Evolutionary conservation across 2,888 invertebrate genomes (phyloP).

Genomic region (Smittia sp.): DNA sequence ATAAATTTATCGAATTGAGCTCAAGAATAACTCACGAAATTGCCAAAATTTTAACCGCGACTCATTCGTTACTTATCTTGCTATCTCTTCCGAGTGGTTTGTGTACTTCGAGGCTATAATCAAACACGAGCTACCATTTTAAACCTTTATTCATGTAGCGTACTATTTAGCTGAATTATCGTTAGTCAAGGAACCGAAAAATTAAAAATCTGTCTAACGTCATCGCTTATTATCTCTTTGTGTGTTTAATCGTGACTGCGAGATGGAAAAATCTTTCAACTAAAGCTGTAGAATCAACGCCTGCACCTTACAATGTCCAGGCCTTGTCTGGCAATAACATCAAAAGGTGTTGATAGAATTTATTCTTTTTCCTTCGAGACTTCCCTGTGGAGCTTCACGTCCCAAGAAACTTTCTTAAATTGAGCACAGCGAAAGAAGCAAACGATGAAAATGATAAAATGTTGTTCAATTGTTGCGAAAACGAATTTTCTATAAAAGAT

Average conservation of each 20-base stretch:
- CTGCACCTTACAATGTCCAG: no score
- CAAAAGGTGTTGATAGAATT: neutral
- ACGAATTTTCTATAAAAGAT: constrained; percentile 39
- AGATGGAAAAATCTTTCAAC: neutral
- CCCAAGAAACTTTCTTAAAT: neutral
- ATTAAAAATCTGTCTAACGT: neutral
- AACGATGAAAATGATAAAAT: constrained; percentile 12
- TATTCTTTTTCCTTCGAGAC: neutral
- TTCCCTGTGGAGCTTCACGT: neutral
- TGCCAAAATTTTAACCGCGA: neutral
- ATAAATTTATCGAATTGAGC: neutral
- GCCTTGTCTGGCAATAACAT: no score
- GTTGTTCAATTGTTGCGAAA: constrained; percentile 36
- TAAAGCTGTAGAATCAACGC: neutral
- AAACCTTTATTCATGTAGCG: neutral
- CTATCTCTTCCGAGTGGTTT: no score
- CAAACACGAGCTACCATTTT: no score
- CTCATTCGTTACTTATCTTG: neutral
- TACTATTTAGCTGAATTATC: constrained; percentile 13
- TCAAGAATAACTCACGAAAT: neutral
- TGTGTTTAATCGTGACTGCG: neutral
- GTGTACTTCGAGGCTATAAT: no score
- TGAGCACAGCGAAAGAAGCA: constrained; percentile 28
- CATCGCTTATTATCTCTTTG: neutral
- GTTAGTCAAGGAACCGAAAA: neutral